A percentile compares a stretch with the other conserved stretches of the same genome.
Conservation (phyloP, 2,888 invertebrate species). For the Dorcus hopei region DNA sequence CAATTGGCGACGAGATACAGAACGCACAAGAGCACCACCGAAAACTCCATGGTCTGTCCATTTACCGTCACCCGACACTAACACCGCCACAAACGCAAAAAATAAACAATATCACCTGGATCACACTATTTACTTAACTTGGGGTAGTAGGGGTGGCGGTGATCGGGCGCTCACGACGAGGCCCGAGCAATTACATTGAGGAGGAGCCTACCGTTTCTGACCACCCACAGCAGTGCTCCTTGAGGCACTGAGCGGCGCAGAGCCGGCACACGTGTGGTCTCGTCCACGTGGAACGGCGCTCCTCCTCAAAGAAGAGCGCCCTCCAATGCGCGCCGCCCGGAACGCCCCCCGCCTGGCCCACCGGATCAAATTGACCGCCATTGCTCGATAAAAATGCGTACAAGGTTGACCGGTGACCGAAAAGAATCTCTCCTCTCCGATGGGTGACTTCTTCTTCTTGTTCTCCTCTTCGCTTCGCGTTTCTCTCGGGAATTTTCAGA, state of each 20-base stretch:
- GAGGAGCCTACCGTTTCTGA: slow-evolving; percentile 39
- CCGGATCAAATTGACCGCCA: slow-evolving; percentile 38
- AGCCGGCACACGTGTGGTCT: slow-evolving; percentile 45
- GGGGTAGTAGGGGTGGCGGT: slow-evolving; percentile 44
- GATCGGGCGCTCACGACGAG: slow-evolving; percentile 37
- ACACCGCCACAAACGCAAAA: slow-evolving; percentile 45
- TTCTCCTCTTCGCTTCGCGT: not conserved
- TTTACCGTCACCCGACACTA: slow-evolving; percentile 27
- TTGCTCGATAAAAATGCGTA: slow-evolving; percentile 38
- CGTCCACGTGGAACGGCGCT: slow-evolving; percentile 40
- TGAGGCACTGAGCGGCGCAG: slow-evolving; percentile 39
- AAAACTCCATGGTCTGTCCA: slow-evolving; percentile 27
- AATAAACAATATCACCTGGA: slow-evolving; percentile 49
- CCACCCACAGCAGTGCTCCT: slow-evolving; percentile 46
- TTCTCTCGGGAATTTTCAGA: slow-evolving; percentile 1
- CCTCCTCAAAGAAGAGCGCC: slow-evolving; percentile 29
- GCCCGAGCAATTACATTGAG: slow-evolving; percentile 37
- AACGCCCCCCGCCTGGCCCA: slow-evolving; percentile 36
- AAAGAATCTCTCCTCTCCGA: slow-evolving; percentile 1
- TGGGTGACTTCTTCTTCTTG: not conserved
- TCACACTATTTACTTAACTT: slow-evolving; percentile 45
- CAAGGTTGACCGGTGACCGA: slow-evolving; percentile 19
- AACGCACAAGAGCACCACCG: slow-evolving; percentile 33
- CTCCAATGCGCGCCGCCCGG: slow-evolving; percentile 34
- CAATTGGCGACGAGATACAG: slow-evolving; percentile 34